Conservation (phyloP, 2,113 vertebrate species). For the Mixornis gularis region DNA sequence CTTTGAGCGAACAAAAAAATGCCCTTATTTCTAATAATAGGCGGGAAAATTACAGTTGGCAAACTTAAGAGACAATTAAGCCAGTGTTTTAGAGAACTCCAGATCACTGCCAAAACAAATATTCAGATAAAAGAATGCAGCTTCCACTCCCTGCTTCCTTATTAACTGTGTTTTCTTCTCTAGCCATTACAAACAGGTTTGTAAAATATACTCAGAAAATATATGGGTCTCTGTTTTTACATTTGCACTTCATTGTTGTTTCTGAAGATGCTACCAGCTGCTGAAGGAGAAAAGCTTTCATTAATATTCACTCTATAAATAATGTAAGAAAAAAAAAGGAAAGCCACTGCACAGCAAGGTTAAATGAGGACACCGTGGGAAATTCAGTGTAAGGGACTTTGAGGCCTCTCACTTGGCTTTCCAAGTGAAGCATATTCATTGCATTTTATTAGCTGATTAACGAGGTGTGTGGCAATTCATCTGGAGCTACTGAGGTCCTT, state of each 20-base stretch:
- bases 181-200: conserved; percentile 25
- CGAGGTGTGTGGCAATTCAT: conserved; percentile 42
- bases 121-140: conserved; percentile 50
- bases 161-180: conserved; percentile 54
- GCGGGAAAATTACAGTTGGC: conserved; percentile 56
- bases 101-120: conserved; percentile 61
- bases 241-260: conserved; percentile 17
- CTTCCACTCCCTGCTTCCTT: conserved; percentile 50
- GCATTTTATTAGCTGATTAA: conserved; percentile 48
- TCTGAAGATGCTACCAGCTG: conserved; percentile 24
- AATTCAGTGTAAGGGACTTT: neutral
- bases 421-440: neutral
- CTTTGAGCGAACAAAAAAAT: conserved; percentile 1
- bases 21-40: conserved; percentile 56
- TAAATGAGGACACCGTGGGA: conserved; percentile 12
- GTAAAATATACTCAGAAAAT: conserved; percentile 19
- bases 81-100: conserved; percentile 47
- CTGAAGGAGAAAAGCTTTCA: neutral
- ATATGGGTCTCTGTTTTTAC: neutral
- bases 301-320: conserved; percentile 28
- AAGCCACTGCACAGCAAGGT: neutral
- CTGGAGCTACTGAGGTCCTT: neutral
- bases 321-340: neutral
- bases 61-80: conserved; percentile 43
- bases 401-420: conserved; percentile 32